These are phyloP conservation scores for Meloidogyne floridensis DNA, from an alignment of 1,140 invertebrate genomes.

Conservation along the genomic window DNA sequence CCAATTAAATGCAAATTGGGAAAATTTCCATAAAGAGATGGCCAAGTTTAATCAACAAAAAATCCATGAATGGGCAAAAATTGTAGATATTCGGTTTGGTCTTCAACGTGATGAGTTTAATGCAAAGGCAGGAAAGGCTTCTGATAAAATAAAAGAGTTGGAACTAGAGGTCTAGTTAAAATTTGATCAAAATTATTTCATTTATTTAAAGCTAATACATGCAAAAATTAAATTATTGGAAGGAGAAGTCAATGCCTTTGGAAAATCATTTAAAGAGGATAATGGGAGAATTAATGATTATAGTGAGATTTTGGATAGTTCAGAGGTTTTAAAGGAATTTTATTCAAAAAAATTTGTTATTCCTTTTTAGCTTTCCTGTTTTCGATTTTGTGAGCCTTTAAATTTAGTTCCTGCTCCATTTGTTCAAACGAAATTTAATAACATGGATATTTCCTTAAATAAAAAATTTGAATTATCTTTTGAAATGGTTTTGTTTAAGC, in stretches of 20 bases:
- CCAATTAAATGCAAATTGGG: background rate
- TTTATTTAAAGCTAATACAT: background rate
- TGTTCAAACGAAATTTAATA: background rate
- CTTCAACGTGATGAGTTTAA: background rate
- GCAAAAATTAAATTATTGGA: conserved; percentile 11
- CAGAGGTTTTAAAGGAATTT: conserved; percentile 1
- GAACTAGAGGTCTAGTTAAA: conserved; percentile 8
- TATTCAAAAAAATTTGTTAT: background rate
- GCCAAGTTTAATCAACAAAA: too few relatives aligned
- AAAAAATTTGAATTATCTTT: background rate
- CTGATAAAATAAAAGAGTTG: conserved; percentile 10
- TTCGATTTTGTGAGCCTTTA: background rate
- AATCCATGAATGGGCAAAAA: too few relatives aligned
- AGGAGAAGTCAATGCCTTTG: conserved; percentile 11
- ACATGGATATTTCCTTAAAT: background rate
- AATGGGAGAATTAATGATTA: background rate
- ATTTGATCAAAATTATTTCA: too few relatives aligned
- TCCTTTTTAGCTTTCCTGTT: conserved; percentile 7
- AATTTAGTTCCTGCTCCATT: background rate
- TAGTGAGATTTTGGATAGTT: background rate
- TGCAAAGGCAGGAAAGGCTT: conserved; percentile 11
- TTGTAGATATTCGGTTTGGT: too few relatives aligned
- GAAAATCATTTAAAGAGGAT: conserved; percentile 17
- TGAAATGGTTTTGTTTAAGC: background rate
- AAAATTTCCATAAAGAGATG: too few relatives aligned